Percentiles rank a stretch among this genome's conserved stretches.
These are phyloP conservation scores for Catharus fuscescens DNA, from an alignment of 2,113 vertebrate genomes.

Conservation along the genomic window DNA sequence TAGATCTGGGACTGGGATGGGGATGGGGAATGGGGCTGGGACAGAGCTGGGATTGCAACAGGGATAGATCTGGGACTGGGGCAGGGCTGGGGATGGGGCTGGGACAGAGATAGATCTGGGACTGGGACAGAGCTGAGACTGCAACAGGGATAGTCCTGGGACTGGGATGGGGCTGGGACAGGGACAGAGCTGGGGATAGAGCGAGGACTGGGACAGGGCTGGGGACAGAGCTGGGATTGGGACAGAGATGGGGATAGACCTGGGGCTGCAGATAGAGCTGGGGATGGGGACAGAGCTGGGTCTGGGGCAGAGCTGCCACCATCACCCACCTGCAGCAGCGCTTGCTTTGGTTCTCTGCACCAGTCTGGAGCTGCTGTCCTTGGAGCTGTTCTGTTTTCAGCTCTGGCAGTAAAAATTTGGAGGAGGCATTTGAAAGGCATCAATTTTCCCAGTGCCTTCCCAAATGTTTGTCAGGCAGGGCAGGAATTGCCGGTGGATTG, in stretches of 20 bases:
- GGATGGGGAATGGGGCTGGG: not conserved
- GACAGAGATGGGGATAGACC: not conserved
- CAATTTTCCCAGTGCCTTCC: not conserved
- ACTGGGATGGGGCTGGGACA: not conserved
- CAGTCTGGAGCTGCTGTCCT: not conserved
- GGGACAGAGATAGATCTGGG: no score
- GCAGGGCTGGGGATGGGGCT: no score
- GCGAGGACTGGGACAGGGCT: no score
- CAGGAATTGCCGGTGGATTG: not conserved
- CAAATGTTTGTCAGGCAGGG: not conserved
- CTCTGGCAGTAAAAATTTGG: not conserved
- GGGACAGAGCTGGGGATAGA: not conserved
- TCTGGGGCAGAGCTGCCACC: not conserved
- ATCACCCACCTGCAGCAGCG: accelerated
- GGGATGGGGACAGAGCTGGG: not conserved
- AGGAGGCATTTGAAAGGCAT: not conserved
- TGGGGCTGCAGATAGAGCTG: not conserved
- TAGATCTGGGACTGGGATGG: not conserved
- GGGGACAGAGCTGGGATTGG: not conserved
- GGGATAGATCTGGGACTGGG: not conserved
- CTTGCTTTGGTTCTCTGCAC: accelerated
- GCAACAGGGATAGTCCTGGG: not conserved
- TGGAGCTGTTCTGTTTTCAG: not conserved
- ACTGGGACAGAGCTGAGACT: not conserved
- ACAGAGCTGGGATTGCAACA: not conserved